Evolutionary conservation across 2,113 vertebrate genomes (phyloP).

Genomic region (Clupea harengus): DNA sequence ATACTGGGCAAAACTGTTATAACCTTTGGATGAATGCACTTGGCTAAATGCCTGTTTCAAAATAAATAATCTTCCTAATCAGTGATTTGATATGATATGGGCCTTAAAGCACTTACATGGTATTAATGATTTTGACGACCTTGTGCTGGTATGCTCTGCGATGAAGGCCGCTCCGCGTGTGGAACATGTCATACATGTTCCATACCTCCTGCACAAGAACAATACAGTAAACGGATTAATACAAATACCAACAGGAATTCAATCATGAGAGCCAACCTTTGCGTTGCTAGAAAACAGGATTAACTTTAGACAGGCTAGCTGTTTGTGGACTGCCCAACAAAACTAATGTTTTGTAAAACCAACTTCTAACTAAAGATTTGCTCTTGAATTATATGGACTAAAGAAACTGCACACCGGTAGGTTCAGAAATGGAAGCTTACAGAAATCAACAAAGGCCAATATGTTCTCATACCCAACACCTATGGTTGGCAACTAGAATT

Average conservation of each 20-base stretch:
- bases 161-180: slow-evolving; percentile 84
- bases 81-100: background rate
- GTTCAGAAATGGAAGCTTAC: background rate
- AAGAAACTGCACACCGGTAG: background rate
- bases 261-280: background rate
- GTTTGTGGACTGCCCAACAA: background rate
- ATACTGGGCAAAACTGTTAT: too few relatives aligned
- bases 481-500: background rate
- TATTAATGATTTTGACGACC: slow-evolving; percentile 85
- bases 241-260: background rate
- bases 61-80: background rate
- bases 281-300: too few relatives aligned
- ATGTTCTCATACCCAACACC: too few relatives aligned
- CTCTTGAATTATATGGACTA: background rate
- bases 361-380: background rate
- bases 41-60: too few relatives aligned
- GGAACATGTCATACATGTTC: slow-evolving; percentile 92
- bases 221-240: background rate
- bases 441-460: too few relatives aligned
- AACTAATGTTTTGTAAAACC: background rate
- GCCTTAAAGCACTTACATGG: slow-evolving; percentile 76
- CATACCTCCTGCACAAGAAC: slow-evolving; percentile 75
- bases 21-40: background rate
- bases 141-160: slow-evolving; percentile 91
- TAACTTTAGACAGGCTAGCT: background rate